Percentiles rank a stretch among this genome's conserved stretches.
Evolutionary conservation across 1,140 invertebrate genomes (phyloP).

Genomic region (Zophobas atratus): DNA sequence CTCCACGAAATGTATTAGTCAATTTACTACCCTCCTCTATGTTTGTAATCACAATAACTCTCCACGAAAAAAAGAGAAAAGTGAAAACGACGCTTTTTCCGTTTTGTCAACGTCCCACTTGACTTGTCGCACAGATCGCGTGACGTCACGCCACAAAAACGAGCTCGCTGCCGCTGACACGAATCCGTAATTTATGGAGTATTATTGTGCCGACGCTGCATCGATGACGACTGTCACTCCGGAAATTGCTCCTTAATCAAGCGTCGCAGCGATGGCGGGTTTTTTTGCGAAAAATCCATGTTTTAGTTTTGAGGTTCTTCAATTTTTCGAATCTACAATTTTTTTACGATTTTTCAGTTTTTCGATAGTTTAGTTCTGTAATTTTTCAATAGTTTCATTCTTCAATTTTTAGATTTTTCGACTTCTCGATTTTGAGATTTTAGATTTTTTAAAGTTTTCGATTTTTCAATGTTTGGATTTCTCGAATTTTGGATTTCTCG

Average conservation of each 20-base stretch:
- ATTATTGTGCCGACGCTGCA: no score
- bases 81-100: neutral
- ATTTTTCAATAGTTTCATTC: no score
- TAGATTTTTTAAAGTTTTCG: no score
- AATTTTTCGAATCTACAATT: no score
- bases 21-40: conserved; percentile 2
- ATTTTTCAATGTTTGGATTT: no score
- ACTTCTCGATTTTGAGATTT: no score
- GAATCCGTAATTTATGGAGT: neutral
- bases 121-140: neutral
- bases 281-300: no score
- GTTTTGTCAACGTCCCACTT: neutral
- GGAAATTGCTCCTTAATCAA: conserved; percentile 10
- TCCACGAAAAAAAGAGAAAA: neutral
- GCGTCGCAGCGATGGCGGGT: neutral
- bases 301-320: no score
- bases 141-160: neutral
- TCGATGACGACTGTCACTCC: neutral
- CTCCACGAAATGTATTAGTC: conserved; percentile 20
- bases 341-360: no score
- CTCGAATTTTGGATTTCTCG: no score
- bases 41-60: conserved; percentile 33
- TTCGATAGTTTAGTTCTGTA: no score
- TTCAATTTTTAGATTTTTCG: no score
- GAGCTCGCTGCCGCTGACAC: neutral